phyloP scores from a whole-genome alignment of 2,888 invertebrate species.

The Euproctis similis region DNA sequence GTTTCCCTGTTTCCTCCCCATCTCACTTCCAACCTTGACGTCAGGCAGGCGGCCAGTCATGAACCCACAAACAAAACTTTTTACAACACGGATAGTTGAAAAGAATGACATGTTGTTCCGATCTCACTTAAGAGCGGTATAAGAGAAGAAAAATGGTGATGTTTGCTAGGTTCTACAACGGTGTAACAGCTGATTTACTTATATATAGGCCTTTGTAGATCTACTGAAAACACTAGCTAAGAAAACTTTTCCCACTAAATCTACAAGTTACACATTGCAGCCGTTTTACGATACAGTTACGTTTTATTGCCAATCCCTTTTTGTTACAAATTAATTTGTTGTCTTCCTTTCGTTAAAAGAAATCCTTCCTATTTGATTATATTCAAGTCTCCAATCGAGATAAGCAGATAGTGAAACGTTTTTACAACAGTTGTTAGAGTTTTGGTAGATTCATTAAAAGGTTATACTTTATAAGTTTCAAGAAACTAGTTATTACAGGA shows the following conservation, averaged over 20 bases:
- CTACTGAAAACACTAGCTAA: conserved; percentile 22
- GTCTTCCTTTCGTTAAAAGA: conserved; percentile 1
- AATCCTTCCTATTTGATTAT: too few relatives aligned
- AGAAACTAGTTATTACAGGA: too few relatives aligned
- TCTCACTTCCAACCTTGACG: too few relatives aligned
- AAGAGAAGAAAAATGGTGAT: not conserved
- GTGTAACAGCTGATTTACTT: conserved; percentile 11
- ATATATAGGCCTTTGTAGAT: conserved; percentile 22
- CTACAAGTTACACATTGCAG: conserved; percentile 16
- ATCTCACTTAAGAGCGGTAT: not conserved
- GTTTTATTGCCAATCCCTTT: conserved; percentile 17
- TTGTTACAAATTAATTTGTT: conserved; percentile 23
- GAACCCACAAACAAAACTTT: too few relatives aligned
- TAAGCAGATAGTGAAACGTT: too few relatives aligned
- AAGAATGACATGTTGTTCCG: not conserved
- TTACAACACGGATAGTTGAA: too few relatives aligned
- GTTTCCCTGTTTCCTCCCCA: too few relatives aligned
- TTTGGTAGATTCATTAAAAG: too few relatives aligned
- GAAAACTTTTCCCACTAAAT: conserved; percentile 29
- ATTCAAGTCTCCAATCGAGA: too few relatives aligned
- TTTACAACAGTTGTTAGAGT: too few relatives aligned
- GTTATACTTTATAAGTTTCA: too few relatives aligned
- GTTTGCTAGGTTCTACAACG: conserved; percentile 1
- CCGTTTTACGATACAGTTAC: conserved; percentile 15
- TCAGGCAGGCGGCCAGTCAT: too few relatives aligned